Evolutionary conservation across 2,888 invertebrate species (phyloP), one percentile per base, ranked within the genome.

Genomic region (Drosophila pseudotakahashii): DNA sequence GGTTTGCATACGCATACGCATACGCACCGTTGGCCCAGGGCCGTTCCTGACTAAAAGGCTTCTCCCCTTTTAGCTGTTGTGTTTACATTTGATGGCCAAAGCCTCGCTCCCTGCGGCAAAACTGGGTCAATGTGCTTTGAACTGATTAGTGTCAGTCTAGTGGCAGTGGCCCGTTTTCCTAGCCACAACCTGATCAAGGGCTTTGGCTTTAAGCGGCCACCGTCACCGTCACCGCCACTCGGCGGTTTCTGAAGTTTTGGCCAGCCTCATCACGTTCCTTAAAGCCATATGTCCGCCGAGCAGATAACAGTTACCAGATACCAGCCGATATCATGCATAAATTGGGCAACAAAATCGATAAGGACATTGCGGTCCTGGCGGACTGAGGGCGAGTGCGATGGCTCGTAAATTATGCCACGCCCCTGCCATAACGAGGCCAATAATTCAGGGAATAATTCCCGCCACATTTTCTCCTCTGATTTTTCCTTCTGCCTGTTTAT

Each of bases 101-200:
- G 37, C 16, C 47, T 51, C 7, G 23, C 13, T n/a, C 14, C 14
- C 34, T 23, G 45, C 30, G 14, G 52, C 11, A 55, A 48, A 82
- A 85, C 67, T 82, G 80, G 82, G 88, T 82, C 88, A 82, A 79
- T 85, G 85, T 85, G 79, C 88, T 79, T 61, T 81, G 88, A 80
- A 81, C 85, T 88, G 88, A 81, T 82, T 85, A 88, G 79, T 75
- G 83, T 26, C 53, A 34, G 63, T 16, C 64, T 74, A 32, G 61
- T 66, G 74, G 51, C 45, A 52, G 54, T 54, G 45, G 58, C 19
- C 30, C 37, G n/a, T 13, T 16, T 64, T 36, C 34, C 30, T 47
- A 32, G 14, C 68, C 44, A 32, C 41, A 50, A 14, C 50, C 37
- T 47, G 42, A 67, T 47, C 45, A 32, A 39, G 45, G 45, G 45